Conservation (phyloP, 1,140 invertebrate species). For the Pseudomyrmex sp. region DNA sequence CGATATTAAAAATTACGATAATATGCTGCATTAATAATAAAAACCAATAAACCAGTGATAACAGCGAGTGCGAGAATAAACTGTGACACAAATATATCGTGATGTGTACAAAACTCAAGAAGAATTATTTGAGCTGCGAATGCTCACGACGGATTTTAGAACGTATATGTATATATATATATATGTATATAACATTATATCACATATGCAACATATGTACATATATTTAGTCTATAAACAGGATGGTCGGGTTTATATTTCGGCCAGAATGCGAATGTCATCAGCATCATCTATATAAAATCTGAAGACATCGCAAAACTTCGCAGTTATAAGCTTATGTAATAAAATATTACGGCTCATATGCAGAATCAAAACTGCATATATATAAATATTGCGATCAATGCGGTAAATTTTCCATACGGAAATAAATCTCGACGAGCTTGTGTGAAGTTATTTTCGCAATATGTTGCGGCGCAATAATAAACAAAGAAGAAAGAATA, state of each 20-base stretch:
- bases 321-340: too few relatives aligned
- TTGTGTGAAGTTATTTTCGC: too few relatives aligned
- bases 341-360: too few relatives aligned
- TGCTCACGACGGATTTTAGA: constrained; percentile 59
- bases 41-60: neutral
- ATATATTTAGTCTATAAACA: constrained; percentile 53
- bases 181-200: constrained; percentile 30
- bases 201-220: constrained; percentile 60
- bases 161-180: constrained; percentile 12
- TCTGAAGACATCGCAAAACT: neutral
- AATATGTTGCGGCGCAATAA: too few relatives aligned
- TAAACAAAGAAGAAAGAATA: too few relatives aligned
- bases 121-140: constrained; percentile 52
- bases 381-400: too few relatives aligned
- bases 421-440: too few relatives aligned
- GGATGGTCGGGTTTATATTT: constrained; percentile 54
- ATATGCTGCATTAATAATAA: constrained; percentile 18
- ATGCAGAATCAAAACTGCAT: too few relatives aligned
- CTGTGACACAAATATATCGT: constrained; percentile 11
- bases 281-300: neutral
- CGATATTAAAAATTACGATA: constrained; percentile 45
- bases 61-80: constrained; percentile 37
- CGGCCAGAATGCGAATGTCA: constrained; percentile 16
- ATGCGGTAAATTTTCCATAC: too few relatives aligned
- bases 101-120: constrained; percentile 54